phyloP scores from a whole-genome alignment of 2,113 vertebrate species.

The Apteryx mantelli region DNA sequence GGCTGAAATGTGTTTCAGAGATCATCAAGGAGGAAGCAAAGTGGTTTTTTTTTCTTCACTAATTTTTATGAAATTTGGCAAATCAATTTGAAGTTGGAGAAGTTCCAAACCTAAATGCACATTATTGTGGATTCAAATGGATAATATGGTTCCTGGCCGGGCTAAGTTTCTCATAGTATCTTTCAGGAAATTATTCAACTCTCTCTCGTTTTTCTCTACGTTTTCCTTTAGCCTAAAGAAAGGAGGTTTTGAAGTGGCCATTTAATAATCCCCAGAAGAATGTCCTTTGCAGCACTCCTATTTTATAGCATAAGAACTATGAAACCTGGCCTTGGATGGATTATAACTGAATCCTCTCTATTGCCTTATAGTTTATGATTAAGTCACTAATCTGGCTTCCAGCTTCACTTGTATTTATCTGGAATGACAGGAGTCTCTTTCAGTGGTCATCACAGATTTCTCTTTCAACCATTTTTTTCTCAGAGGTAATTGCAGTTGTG shows the following conservation, averaged over 20 bases:
- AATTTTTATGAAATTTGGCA: constrained; percentile 2
- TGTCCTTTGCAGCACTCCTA: constrained; percentile 31
- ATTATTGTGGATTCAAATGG: constrained; percentile 5
- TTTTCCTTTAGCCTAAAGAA: constrained; percentile 18
- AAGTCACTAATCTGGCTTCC: constrained; percentile 63
- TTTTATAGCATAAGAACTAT: constrained; percentile 36
- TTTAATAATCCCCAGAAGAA: constrained; percentile 50
- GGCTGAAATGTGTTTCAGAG: constrained; percentile 48
- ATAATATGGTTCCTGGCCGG: not conserved
- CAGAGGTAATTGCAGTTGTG: constrained; percentile 54
- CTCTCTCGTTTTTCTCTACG: not conserved
- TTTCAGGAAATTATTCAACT: constrained; percentile 32
- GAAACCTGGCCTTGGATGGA: constrained; percentile 47
- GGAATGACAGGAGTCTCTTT: constrained; percentile 54
- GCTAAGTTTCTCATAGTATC: constrained; percentile 15
- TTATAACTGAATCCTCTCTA: constrained; percentile 44
- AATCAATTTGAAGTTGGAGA: constrained; percentile 48
- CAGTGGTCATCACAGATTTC: constrained; percentile 45
- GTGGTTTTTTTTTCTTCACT: not conserved
- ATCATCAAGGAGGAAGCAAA: constrained; percentile 29
- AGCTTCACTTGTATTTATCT: constrained; percentile 66
- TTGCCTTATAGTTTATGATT: constrained; percentile 51
- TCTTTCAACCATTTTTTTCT: constrained; percentile 56
- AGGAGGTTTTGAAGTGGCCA: constrained; percentile 18
- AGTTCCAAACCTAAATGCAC: constrained; percentile 40